Percentiles rank a stretch among this genome's conserved stretches.
These are phyloP conservation scores for Ascaphus truei DNA, from an alignment of 2,113 vertebrate species.

Conservation along the genomic window DNA sequence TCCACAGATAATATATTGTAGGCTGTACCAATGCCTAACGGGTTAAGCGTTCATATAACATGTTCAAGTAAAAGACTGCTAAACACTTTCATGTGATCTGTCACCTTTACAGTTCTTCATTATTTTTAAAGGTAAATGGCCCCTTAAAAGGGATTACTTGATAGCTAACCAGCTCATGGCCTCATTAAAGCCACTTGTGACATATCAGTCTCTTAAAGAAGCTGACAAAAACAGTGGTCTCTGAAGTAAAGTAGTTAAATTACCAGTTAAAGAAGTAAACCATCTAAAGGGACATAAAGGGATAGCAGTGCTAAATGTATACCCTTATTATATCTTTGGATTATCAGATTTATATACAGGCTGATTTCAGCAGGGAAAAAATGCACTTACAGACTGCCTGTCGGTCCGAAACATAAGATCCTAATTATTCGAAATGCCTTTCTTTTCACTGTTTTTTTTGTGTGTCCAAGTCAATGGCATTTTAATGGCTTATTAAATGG, in stretches of 20 bases:
- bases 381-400: conserved; percentile 48
- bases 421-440: conserved; percentile 77
- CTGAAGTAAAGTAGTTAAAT: background rate
- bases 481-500: conserved; percentile 77
- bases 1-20: too few relatives aligned
- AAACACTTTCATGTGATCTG: too few relatives aligned
- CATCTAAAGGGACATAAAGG: background rate
- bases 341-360: conserved; percentile 44
- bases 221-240: background rate
- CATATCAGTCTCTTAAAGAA: background rate
- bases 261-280: conserved; percentile 2
- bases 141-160: background rate
- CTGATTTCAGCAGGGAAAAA: conserved; percentile 53
- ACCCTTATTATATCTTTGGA: conserved; percentile 44
- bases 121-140: too few relatives aligned
- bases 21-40: too few relatives aligned
- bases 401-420: conserved; percentile 66
- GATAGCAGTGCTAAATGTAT: conserved; percentile 40
- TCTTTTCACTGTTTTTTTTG: conserved; percentile 67
- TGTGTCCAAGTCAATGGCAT: conserved; percentile 71
- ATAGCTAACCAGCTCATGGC: background rate
- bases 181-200: background rate
- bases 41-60: too few relatives aligned
- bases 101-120: too few relatives aligned
- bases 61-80: too few relatives aligned